Evolutionary conservation across 2,888 invertebrate species (phyloP).

Genomic region (Chymomyza fuscimana): DNA sequence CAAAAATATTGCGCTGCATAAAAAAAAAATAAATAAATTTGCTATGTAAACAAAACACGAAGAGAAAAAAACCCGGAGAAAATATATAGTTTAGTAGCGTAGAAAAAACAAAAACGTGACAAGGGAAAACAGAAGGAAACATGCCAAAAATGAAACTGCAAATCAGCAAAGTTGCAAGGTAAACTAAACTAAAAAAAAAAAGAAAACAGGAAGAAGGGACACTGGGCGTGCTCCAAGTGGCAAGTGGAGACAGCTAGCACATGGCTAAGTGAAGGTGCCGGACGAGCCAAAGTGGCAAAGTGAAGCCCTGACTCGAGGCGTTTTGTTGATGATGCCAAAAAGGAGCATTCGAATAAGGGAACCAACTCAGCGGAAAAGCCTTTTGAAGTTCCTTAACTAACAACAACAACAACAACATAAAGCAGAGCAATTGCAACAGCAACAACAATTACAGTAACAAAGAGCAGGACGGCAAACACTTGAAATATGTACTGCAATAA

Average conservation of each 20-base stretch:
- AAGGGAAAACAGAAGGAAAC: conserved; percentile 31
- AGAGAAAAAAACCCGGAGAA: conserved; percentile 28
- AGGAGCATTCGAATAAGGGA: conserved; percentile 39
- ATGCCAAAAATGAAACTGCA: conserved; percentile 47
- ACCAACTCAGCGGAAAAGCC: conserved; percentile 59
- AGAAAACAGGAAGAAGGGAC: neutral
- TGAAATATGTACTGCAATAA: conserved; percentile 23
- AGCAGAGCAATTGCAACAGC: conserved; percentile 18
- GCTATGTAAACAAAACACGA: conserved; percentile 56
- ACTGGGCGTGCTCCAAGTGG: conserved; percentile 30
- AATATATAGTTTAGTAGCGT: conserved; percentile 20
- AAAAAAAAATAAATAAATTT: conserved; percentile 72
- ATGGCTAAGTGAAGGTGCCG: neutral
- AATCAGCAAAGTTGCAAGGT: conserved; percentile 70
- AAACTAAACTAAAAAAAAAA: conserved; percentile 43
- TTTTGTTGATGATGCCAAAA: conserved; percentile 5
- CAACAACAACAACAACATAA: conserved; percentile 27
- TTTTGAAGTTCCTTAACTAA: conserved; percentile 52
- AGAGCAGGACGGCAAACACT: conserved; percentile 16
- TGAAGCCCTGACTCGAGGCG: conserved; percentile 34
- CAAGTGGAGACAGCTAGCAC: neutral
- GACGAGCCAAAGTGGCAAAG: conserved; percentile 27
- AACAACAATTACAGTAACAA: conserved; percentile 10
- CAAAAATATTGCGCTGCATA: conserved; percentile 48
- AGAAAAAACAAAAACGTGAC: conserved; percentile 28